Evolutionary conservation across 2,888 invertebrate genomes (phyloP).

Genomic region (Celastrina argiolus): DNA sequence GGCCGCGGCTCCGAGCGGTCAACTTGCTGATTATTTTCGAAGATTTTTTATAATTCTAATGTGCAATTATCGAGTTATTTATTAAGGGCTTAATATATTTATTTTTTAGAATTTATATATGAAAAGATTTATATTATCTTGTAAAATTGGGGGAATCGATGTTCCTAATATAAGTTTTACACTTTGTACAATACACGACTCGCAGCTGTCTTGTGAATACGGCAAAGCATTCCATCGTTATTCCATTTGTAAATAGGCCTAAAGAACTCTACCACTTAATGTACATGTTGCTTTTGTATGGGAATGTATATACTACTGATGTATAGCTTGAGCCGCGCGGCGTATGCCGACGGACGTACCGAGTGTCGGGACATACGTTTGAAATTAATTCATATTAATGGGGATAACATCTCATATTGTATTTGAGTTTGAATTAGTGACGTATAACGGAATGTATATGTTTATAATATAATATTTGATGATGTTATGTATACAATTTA

Average conservation of each 20-base stretch:
- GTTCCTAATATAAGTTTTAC: constrained; percentile 67
- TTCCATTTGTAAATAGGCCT: constrained; percentile 78
- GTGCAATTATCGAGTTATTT: constrained; percentile 74
- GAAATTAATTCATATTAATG: constrained; percentile 64
- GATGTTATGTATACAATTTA: constrained; percentile 79
- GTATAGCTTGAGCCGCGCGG: constrained; percentile 57
- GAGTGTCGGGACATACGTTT: constrained; percentile 62
- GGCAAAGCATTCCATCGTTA: constrained; percentile 73
- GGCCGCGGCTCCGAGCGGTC: neutral
- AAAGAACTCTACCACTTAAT: constrained; percentile 65
- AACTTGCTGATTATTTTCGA: constrained; percentile 56
- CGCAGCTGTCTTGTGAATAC: constrained; percentile 59
- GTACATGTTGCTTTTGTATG: constrained; percentile 67
- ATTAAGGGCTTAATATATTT: constrained; percentile 73
- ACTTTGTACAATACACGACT: constrained; percentile 59
- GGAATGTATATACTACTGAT: constrained; percentile 68
- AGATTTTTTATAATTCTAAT: constrained; percentile 62
- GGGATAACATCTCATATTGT: constrained; percentile 77
- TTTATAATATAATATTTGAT: constrained; percentile 78
- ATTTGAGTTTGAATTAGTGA: constrained; percentile 76
- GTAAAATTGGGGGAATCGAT: constrained; percentile 61
- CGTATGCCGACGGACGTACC: constrained; percentile 56
- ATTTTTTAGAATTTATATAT: constrained; percentile 70
- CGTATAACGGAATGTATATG: constrained; percentile 78
- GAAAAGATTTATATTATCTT: constrained; percentile 38